These are phyloP conservation scores for Dermatemys mawii DNA, from an alignment of 2,113 vertebrate genomes.

Conservation along the genomic window DNA sequence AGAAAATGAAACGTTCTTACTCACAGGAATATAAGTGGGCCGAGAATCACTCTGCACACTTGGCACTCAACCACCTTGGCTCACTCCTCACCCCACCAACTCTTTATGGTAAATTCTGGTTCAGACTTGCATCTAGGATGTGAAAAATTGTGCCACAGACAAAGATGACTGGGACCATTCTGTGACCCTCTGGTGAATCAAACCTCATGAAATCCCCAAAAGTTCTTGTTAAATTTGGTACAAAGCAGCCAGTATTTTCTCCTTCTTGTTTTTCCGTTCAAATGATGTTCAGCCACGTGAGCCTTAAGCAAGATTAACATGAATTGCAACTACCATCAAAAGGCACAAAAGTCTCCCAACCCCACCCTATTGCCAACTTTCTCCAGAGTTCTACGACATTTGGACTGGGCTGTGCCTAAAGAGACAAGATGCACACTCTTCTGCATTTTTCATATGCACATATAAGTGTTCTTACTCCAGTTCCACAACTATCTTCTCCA, in stretches of 20 bases:
- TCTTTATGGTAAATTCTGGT: not conserved
- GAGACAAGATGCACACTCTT: not conserved
- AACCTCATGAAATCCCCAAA: not conserved
- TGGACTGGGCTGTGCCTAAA: not conserved
- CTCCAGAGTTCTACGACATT: not conserved
- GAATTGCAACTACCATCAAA: not conserved
- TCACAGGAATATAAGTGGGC: not conserved
- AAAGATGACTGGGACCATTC: not conserved
- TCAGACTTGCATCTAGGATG: rapidly evolving
- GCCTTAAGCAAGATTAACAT: not conserved
- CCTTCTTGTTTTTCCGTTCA: not conserved
- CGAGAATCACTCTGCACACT: not conserved
- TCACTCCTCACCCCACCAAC: rapidly evolving
- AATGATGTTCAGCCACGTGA: not conserved
- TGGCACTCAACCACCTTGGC: not conserved
- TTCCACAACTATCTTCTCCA: not conserved
- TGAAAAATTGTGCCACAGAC: not conserved
- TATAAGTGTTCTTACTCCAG: not conserved
- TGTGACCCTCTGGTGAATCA: not conserved
- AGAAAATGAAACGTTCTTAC: not conserved
- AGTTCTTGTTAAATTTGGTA: not conserved
- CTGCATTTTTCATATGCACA: too few species aligned
- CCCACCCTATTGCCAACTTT: not conserved
- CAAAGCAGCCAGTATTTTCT: not conserved
- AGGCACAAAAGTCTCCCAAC: not conserved